phyloP scores from a whole-genome alignment of 2,113 vertebrate genomes.

The Lamprotornis superbus region DNA sequence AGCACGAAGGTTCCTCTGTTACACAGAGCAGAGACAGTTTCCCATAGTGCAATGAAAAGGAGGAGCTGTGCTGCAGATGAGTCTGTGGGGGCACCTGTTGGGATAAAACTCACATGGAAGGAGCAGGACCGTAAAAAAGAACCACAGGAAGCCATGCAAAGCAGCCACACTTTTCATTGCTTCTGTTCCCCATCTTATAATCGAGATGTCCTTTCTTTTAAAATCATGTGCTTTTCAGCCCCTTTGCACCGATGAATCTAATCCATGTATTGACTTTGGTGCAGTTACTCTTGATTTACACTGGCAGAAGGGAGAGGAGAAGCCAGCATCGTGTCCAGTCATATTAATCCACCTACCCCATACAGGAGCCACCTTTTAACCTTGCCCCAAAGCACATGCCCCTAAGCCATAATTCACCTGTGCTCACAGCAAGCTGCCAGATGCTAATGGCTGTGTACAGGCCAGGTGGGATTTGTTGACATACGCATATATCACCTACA shows the following conservation, averaged over 20 bases:
- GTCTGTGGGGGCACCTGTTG: neutral
- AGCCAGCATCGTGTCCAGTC: neutral
- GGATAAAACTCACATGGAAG: neutral
- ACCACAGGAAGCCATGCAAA: neutral
- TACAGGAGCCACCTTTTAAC: constrained; percentile 12
- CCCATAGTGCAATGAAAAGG: neutral
- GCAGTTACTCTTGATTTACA: constrained; percentile 43
- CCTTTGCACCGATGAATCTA: neutral
- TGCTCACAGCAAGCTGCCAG: constrained; percentile 26
- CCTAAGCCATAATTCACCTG: constrained; percentile 33
- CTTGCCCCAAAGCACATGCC: neutral
- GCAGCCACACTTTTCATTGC: neutral
- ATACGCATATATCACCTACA: neutral
- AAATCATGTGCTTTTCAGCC: neutral
- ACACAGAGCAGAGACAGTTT: neutral
- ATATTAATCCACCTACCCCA: constrained; percentile 26
- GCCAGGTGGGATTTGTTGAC: constrained; percentile 55
- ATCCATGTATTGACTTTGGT: constrained; percentile 3
- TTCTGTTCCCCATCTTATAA: constrained; percentile 31
- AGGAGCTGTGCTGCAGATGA: rapidly evolving
- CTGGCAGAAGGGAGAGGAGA: neutral
- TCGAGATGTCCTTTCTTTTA: neutral
- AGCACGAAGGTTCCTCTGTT: neutral
- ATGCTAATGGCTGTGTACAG: constrained; percentile 7
- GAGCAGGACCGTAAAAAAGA: neutral